These are phyloP conservation scores for Lycopodina hypogea DNA, from an alignment of 37 sponge, comb jelly and placozoan genomes.

Conservation along the genomic window DNA sequence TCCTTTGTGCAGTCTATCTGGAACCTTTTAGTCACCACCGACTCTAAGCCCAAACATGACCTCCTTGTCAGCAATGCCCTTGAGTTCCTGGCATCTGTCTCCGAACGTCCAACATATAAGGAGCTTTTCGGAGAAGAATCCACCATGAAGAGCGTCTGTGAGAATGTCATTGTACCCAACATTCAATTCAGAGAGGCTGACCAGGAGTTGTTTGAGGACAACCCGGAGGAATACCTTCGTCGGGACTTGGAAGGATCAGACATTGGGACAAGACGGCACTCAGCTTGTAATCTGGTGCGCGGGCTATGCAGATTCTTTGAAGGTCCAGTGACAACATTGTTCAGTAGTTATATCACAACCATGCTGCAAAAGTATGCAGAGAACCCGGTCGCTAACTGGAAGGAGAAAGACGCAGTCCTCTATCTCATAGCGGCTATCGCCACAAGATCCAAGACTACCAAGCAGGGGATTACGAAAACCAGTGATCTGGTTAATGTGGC, in stretches of 20 bases:
- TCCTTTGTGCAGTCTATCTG: constrained; percentile 88
- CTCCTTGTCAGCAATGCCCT: constrained; percentile 90
- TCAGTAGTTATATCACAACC: constrained; percentile 63
- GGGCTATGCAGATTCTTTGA: constrained; percentile 87
- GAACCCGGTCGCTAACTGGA: constrained; percentile 85
- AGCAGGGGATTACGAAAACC: constrained; percentile 90
- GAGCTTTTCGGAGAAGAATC: constrained; percentile 79
- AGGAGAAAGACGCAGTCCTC: constrained; percentile 85
- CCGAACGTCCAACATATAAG: constrained; percentile 85
- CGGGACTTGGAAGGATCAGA: constrained; percentile 96
- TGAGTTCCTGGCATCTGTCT: constrained; percentile 94
- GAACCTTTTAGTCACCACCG: constrained; percentile 87
- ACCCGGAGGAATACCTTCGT: constrained; percentile 96
- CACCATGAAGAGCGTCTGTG: constrained; percentile 83
- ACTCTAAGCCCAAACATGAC: constrained; percentile 84
- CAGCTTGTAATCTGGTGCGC: constrained; percentile 92
- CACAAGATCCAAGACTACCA: constrained; percentile 79
- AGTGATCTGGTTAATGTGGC: constrained; percentile 87
- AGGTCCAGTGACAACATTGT: constrained; percentile 77
- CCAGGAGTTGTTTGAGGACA: constrained; percentile 97
- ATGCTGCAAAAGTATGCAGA: constrained; percentile 73
- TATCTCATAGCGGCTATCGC: constrained; percentile 95
- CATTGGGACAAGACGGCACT: constrained; percentile 92
- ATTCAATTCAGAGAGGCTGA: constrained; percentile 87
- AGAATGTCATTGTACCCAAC: constrained; percentile 90